Evolutionary conservation across 2,113 vertebrate species (phyloP).

Genomic region (Daboia siamensis): DNA sequence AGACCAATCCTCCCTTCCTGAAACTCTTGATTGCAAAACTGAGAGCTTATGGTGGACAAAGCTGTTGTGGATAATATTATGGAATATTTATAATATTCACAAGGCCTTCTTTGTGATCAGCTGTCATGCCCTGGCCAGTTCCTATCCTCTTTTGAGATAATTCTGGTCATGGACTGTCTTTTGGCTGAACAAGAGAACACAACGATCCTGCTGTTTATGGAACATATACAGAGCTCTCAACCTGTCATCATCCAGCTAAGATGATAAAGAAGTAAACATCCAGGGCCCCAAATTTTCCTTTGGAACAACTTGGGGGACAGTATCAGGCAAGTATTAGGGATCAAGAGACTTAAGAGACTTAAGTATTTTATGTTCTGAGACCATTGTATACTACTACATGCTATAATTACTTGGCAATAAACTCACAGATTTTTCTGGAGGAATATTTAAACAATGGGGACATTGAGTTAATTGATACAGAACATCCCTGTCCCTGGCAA

Average conservation of each 20-base stretch:
- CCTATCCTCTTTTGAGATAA: slow-evolving; percentile 75
- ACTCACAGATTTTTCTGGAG: too few species aligned
- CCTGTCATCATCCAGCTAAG: slow-evolving; percentile 80
- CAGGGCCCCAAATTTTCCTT: slow-evolving; percentile 63
- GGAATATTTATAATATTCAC: slow-evolving; percentile 74
- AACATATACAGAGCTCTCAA: slow-evolving; percentile 72
- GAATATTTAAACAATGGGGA: too few species aligned
- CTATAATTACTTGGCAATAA: too few species aligned
- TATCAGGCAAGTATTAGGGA: slow-evolving; percentile 28
- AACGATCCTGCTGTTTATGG: slow-evolving; percentile 77
- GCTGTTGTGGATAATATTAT: slow-evolving; percentile 83
- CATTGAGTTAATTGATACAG: too few species aligned
- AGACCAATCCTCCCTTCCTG: slow-evolving; percentile 54
- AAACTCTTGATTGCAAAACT: slow-evolving; percentile 82
- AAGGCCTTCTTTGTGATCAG: slow-evolving; percentile 83
- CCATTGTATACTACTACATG: too few species aligned
- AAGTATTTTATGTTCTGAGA: not conserved
- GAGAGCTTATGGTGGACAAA: slow-evolving; percentile 77
- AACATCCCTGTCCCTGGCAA: too few species aligned
- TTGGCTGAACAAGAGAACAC: slow-evolving; percentile 79
- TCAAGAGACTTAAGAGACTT: not conserved
- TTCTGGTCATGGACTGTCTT: slow-evolving; percentile 73
- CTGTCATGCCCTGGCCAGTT: slow-evolving; percentile 71
- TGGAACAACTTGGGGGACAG: slow-evolving; percentile 74
- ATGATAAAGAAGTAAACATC: slow-evolving; percentile 69